A percentile compares a stretch with the other conserved stretches of the same genome.
phyloP scores from a whole-genome alignment of 2,113 vertebrate genomes.

The Chloebia gouldiae region DNA sequence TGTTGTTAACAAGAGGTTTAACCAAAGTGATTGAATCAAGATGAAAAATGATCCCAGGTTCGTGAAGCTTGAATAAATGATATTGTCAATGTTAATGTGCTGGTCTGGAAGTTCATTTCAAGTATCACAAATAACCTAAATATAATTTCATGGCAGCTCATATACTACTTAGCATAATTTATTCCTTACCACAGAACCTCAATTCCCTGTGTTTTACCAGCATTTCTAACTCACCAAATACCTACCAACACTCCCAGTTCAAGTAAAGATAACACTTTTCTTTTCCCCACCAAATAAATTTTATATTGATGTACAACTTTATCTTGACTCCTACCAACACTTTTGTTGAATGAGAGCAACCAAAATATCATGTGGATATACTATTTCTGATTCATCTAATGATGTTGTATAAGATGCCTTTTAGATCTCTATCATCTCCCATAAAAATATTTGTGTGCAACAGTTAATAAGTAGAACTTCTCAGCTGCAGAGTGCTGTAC shows the following conservation, averaged over 20 bases:
- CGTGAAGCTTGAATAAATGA: background rate
- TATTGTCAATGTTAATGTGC: background rate
- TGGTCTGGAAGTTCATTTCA: slow-evolving; percentile 8
- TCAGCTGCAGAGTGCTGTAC: background rate
- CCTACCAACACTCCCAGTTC: background rate
- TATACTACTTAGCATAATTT: background rate
- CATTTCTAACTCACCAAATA: background rate
- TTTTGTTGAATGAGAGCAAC: background rate
- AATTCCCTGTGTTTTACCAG: background rate
- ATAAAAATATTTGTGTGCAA: background rate
- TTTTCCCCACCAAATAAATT: background rate
- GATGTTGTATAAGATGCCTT: background rate
- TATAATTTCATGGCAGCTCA: background rate
- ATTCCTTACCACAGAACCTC: background rate
- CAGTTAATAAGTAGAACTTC: background rate
- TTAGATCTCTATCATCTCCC: background rate
- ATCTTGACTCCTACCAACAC: background rate
- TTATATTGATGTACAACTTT: background rate
- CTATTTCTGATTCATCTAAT: background rate
- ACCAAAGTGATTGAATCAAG: background rate
- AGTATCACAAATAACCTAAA: background rate
- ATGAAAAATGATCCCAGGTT: background rate
- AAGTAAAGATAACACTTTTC: background rate
- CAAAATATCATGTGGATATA: background rate
- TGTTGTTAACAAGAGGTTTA: background rate